phyloP scores from a whole-genome alignment of 2,797 vertebrate genomes.

The Sebastolobus alascanus region DNA sequence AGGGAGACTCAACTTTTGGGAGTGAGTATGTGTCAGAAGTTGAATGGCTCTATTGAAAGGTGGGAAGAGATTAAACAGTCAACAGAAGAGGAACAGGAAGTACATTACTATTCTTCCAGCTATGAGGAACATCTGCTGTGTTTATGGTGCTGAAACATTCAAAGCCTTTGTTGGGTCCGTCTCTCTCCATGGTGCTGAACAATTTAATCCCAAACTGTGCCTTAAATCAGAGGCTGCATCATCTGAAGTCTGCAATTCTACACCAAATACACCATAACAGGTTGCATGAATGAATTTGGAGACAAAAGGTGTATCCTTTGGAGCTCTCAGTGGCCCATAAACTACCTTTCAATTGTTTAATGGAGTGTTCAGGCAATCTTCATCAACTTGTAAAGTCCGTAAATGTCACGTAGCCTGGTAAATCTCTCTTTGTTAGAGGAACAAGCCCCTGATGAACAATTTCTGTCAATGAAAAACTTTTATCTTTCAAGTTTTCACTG shows the following conservation, averaged over 20 bases:
- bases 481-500: not conserved
- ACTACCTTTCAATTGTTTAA: not conserved
- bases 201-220: not conserved
- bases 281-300: not conserved
- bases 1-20: constrained; percentile 92
- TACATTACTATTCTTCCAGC: not conserved
- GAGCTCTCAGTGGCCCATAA: not conserved
- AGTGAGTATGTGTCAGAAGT: constrained; percentile 82
- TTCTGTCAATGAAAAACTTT: not conserved
- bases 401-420: not conserved
- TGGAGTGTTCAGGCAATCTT: not conserved
- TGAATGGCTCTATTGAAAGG: not conserved
- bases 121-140: not conserved
- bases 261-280: not conserved
- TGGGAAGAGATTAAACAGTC: not conserved
- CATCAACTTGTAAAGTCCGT: not conserved
- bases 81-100: not conserved
- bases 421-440: not conserved
- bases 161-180: not conserved
- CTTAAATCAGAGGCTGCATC: not conserved
- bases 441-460: not conserved
- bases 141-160: not conserved
- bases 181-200: constrained; percentile 16
- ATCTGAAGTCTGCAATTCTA: not conserved
- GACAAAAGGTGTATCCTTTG: not conserved